A percentile compares a stretch with the other conserved stretches of the same genome.
Evolutionary conservation across 2,888 invertebrate genomes (phyloP).

Genomic region (Hylaea fasciaria): DNA sequence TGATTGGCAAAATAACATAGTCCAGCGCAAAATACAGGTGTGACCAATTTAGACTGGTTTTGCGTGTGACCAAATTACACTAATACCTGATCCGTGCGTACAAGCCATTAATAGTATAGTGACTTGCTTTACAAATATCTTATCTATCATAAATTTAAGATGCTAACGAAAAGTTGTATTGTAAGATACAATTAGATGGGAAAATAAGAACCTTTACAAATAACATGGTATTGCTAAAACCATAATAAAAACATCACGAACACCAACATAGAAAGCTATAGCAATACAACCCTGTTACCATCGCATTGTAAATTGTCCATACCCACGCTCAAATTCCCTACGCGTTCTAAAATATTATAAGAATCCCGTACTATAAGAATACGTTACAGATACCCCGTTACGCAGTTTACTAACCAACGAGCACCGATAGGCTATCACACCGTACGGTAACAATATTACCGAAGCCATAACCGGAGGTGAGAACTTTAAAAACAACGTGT

Average conservation of each 20-base stretch:
- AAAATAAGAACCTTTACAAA: no score
- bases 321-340: background rate
- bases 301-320: background rate
- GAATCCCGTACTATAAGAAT: no score
- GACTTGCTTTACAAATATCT: no score
- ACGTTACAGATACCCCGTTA: constrained; percentile 9
- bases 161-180: no score
- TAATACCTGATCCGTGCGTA: no score
- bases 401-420: constrained; percentile 15
- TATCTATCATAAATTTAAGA: no score
- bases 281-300: no score
- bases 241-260: background rate
- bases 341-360: constrained; percentile 2
- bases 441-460: constrained; percentile 29
- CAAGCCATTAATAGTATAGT: no score
- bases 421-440: constrained; percentile 30
- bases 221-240: no score
- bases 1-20: background rate
- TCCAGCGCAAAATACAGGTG: background rate
- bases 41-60: no score
- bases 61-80: no score
- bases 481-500: constrained; percentile 47
- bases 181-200: no score
- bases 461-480: constrained; percentile 24
- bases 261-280: background rate